Evolutionary conservation across 2,797 vertebrate species (phyloP).

Genomic region (Falco peregrinus): DNA sequence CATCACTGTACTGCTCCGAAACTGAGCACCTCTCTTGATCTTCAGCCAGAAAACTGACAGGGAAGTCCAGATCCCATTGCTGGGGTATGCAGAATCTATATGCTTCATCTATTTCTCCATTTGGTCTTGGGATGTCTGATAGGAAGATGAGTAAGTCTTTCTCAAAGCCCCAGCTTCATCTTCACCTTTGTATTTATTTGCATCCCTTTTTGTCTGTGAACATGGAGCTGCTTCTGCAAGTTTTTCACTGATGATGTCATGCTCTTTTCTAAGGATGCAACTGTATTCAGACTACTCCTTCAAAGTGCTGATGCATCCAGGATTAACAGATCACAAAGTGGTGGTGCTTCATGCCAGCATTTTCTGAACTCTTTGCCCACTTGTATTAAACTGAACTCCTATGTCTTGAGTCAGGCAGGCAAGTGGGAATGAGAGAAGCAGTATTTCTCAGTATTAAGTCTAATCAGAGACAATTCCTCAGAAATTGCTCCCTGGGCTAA

Average conservation of each 20-base stretch:
- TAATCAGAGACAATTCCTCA: background rate
- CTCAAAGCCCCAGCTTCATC: background rate
- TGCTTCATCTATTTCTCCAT: background rate
- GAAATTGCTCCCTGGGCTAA: background rate
- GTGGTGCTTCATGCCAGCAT: background rate
- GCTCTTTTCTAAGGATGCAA: background rate
- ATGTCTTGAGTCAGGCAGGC: background rate
- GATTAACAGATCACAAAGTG: background rate
- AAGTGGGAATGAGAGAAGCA: background rate
- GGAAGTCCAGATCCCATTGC: background rate
- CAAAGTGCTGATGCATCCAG: fast-evolving
- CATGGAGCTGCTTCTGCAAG: background rate
- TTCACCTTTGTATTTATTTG: background rate
- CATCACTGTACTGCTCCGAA: background rate
- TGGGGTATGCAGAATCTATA: background rate
- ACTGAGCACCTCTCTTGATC: background rate
- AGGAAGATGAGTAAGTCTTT: background rate
- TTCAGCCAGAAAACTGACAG: background rate
- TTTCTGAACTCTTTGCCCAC: background rate
- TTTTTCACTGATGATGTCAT: background rate
- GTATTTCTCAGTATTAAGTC: background rate
- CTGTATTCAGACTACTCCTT: background rate
- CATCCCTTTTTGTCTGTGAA: background rate
- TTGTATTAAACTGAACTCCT: background rate
- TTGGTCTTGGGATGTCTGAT: background rate